Evolutionary conservation across 2,888 invertebrate species (phyloP).

Genomic region (Amblyteles armatorius): DNA sequence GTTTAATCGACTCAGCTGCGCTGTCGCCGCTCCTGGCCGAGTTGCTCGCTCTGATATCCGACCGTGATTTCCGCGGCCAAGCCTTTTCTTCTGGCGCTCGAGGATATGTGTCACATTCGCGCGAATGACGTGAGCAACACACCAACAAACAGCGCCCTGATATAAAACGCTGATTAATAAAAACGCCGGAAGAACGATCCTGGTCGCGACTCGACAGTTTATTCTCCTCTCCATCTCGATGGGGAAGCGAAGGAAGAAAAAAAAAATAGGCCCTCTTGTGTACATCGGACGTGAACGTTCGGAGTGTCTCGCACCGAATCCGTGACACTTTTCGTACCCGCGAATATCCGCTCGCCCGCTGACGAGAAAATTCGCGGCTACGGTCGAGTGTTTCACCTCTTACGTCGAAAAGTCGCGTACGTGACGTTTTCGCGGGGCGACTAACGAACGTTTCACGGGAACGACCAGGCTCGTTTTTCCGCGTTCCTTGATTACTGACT

Average conservation of each 20-base stretch:
- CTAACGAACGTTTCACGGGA: neutral
- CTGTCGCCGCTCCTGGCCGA: conserved; percentile 48
- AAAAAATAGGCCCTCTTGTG: neutral
- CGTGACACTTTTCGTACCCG: conserved; percentile 6
- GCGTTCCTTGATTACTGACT: conserved; percentile 9
- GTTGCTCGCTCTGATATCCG: conserved; percentile 60
- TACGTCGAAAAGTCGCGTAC: neutral
- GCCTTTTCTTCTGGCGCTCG: conserved; percentile 71
- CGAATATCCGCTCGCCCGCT: neutral
- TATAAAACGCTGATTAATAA: neutral
- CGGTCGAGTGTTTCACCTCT: neutral
- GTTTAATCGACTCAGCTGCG: conserved; percentile 14
- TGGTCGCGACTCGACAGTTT: neutral
- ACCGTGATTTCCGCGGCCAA: conserved; percentile 70
- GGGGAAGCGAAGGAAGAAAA: neutral
- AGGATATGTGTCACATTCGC: conserved; percentile 77
- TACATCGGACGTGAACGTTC: neutral
- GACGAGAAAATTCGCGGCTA: neutral
- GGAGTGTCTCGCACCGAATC: neutral
- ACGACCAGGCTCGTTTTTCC: conserved; percentile 48
- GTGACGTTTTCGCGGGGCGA: neutral
- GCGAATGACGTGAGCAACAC: conserved; percentile 73
- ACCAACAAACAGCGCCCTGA: conserved; percentile 19
- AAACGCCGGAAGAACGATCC: conserved; percentile 6
- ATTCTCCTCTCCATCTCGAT: neutral